Conservation (phyloP, 1,140 invertebrate species). For the Akabosia matsudoensis region DNA sequence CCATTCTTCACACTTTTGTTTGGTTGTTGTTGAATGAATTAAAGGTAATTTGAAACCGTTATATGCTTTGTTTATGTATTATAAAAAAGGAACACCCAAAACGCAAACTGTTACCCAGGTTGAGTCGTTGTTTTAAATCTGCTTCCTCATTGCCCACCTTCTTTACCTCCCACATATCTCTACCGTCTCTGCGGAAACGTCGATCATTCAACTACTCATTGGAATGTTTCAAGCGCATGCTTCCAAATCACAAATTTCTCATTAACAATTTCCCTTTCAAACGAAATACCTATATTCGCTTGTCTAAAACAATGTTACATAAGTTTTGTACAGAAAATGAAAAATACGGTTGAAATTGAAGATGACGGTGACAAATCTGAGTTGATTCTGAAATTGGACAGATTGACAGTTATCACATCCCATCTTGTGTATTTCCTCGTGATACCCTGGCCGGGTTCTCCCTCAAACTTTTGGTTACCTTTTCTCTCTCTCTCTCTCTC, state of each 20-base stretch:
- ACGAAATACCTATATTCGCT: no score
- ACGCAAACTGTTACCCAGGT: no score
- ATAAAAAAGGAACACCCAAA: not conserved
- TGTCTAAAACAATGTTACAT: no score
- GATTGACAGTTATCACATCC: not conserved
- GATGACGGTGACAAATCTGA: slow-evolving; percentile 10
- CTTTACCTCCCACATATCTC: not conserved
- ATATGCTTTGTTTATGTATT: not conserved
- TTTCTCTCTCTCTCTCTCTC: no score
- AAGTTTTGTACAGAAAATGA: not conserved
- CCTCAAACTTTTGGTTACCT: not conserved
- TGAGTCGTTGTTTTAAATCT: no score
- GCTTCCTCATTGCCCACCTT: not conserved
- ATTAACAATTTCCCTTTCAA: not conserved
- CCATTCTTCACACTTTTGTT: no score
- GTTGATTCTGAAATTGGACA: not conserved
- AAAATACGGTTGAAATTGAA: not conserved
- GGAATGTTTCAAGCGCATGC: not conserved
- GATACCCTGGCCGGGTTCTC: not conserved
- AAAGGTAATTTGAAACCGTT: not conserved
- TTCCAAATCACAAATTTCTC: not conserved
- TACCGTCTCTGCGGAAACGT: not conserved
- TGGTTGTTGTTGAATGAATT: no score
- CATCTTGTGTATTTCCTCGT: not conserved
- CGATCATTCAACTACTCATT: not conserved